These are phyloP conservation scores for Liparis tanakae DNA, from an alignment of 2,797 vertebrate species.

Conservation along the genomic window DNA sequence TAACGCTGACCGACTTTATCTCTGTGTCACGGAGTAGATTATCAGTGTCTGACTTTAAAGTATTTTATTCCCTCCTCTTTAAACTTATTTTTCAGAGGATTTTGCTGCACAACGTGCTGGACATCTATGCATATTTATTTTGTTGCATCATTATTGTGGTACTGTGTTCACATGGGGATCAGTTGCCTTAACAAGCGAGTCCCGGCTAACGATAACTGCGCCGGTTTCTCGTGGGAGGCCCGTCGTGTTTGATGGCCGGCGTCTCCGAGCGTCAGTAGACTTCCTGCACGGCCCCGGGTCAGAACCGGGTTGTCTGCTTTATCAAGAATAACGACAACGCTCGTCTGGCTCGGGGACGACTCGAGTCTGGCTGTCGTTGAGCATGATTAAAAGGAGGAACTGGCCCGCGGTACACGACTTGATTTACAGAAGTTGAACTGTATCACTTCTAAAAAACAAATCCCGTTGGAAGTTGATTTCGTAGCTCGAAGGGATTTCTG, in stretches of 20 bases:
- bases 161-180: neutral
- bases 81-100: too few relatives aligned
- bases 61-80: neutral
- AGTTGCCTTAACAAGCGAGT: neutral
- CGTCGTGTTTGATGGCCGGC: conserved; percentile 13
- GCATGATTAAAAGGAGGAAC: conserved; percentile 54
- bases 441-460: conserved; percentile 32
- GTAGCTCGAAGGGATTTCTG: conserved; percentile 15
- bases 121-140: too few relatives aligned
- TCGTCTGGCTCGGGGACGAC: conserved; percentile 41
- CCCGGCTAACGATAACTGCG: neutral
- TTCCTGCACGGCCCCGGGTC: conserved; percentile 22
- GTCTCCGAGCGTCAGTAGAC: conserved; percentile 17
- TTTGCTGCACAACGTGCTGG: too few relatives aligned
- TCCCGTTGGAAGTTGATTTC: conserved; percentile 30
- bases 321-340: conserved; percentile 42
- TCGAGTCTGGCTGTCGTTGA: conserved; percentile 49
- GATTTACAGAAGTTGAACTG: conserved; percentile 47
- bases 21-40: too few relatives aligned
- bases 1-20: too few relatives aligned
- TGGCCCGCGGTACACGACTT: conserved; percentile 39
- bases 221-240: neutral
- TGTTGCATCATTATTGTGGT: too few relatives aligned
- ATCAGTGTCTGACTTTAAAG: neutral
- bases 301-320: conserved; percentile 30